Base-by-base conservation (phyloP, 92 coral and sea anemone species). In the Metridium senile region DNA sequence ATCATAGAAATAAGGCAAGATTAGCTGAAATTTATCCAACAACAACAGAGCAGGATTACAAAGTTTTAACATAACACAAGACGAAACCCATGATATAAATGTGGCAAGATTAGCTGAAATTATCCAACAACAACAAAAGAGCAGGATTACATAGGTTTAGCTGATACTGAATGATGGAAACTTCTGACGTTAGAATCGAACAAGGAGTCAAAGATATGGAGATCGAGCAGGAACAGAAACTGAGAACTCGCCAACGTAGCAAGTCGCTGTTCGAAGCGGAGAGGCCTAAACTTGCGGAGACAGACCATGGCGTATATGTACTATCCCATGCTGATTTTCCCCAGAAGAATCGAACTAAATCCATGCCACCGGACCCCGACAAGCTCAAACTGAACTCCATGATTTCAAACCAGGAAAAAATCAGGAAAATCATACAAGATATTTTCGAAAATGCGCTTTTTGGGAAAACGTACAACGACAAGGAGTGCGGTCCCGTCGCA, bases 241-340 rank as follows among this genome's bases (percentile, higher is more conserved):
- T n/a, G n/a, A n/a, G n/a, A n/a, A n/a, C 82, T 21, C 32, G 76
- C 19, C 70, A 26, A 18, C 68, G 75, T 21, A 80, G 97, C 53
- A 91, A 65, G 79, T 73, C 97, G 11, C 75, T 91, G 33, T 91
- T 91, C 29, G 89, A 88, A 20, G 72, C 93, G 7, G 86, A 73
- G 56, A 78, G 76, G 0, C 84, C 84, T 21, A 68, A 26, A 25
- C 28, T 51, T 47, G 75, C 82, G n/a, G 93, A 62, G 39, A 75
- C 74, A 3, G 97, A 92, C 34, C 83, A 71, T 26, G 97, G 97
- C 0, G 74, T 80, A 25, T 87, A 86, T 30, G 91, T 89, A 2
- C 54, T 92, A 86, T 85, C 97, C 9, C 97, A 92, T 46, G 97
- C 97, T n/a, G 97, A 92, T 75, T 88, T 85, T 54, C 97, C 97